Evolutionary conservation across 1,140 invertebrate genomes (phyloP).

Genomic region (Euwallacea fornicatus): DNA sequence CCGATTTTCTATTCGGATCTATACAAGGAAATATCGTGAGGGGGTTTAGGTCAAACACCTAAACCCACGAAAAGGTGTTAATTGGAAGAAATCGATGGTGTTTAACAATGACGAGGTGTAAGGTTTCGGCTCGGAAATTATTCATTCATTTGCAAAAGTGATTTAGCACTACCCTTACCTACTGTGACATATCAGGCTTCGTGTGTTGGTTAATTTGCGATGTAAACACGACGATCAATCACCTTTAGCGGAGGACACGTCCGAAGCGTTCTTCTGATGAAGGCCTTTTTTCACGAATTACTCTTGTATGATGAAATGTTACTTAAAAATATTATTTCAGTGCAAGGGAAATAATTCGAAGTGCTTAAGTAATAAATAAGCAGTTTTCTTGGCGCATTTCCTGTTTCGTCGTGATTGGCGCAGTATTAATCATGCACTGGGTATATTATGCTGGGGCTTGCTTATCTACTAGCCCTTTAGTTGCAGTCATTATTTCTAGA

Average conservation of each 20-base stretch:
- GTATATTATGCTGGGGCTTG: not conserved
- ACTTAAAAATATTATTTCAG: not conserved
- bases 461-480: not conserved
- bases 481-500: conserved; percentile 4
- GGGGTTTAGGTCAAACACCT: too few species aligned
- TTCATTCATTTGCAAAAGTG: conserved; percentile 22
- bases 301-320: not conserved
- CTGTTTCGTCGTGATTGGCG: not conserved
- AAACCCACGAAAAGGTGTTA: too few species aligned
- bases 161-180: conserved; percentile 17
- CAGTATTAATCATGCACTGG: not conserved
- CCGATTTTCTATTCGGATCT: too few species aligned
- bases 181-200: conserved; percentile 2
- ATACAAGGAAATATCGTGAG: too few species aligned
- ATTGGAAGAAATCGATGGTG: not conserved
- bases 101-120: conserved; percentile 11
- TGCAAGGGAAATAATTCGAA: not conserved
- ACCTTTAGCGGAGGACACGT: conserved; percentile 14
- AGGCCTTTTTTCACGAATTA: not conserved
- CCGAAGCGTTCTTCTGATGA: conserved; percentile 2
- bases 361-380: too few species aligned
- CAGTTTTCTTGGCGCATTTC: not conserved
- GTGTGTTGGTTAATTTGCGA: conserved; percentile 17
- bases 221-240: conserved; percentile 20
- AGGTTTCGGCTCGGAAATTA: conserved; percentile 15